phyloP scores from a whole-genome alignment of 2,797 vertebrate genomes.

The Enteromius trimaculatus region DNA sequence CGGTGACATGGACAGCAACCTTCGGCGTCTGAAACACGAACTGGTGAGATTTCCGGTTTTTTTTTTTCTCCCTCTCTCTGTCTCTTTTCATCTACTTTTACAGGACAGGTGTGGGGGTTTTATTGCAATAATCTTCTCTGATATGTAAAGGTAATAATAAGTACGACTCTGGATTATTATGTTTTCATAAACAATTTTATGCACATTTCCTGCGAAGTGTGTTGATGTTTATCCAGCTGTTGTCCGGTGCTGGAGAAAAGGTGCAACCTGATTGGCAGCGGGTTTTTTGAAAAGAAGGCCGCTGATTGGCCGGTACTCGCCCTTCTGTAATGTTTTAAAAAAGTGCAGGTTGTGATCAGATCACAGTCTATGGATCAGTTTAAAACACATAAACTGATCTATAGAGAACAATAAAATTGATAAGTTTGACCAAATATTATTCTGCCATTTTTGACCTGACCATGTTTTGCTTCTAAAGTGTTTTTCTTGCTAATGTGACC shows the following conservation, averaged over 20 bases:
- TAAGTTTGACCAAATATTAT: not conserved
- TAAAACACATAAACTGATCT: not conserved
- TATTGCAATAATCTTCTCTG: not conserved
- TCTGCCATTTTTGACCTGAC: not conserved
- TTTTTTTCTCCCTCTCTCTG: too few species aligned
- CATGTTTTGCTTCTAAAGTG: not conserved
- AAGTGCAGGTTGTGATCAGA: not conserved
- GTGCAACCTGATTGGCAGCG: conserved; percentile 11
- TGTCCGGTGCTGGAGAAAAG: not conserved
- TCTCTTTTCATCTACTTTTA: not conserved
- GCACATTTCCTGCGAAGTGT: not conserved
- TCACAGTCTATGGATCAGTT: not conserved
- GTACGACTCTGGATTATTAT: not conserved
- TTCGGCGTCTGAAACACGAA: conserved; percentile 59
- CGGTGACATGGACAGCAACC: conserved; percentile 56
- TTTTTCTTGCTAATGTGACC: not conserved
- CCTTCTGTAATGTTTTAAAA: conserved; percentile 3
- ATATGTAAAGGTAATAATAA: not conserved
- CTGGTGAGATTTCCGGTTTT: conserved; percentile 48
- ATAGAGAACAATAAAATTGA: not conserved
- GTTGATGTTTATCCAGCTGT: not conserved
- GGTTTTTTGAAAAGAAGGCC: conserved; percentile 48
- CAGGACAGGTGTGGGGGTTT: not conserved
- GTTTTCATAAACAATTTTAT: not conserved
- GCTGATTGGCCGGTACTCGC: conserved; percentile 45